phyloP scores from a whole-genome alignment of 2,797 vertebrate species.

The Luscinia megarhynchos region DNA sequence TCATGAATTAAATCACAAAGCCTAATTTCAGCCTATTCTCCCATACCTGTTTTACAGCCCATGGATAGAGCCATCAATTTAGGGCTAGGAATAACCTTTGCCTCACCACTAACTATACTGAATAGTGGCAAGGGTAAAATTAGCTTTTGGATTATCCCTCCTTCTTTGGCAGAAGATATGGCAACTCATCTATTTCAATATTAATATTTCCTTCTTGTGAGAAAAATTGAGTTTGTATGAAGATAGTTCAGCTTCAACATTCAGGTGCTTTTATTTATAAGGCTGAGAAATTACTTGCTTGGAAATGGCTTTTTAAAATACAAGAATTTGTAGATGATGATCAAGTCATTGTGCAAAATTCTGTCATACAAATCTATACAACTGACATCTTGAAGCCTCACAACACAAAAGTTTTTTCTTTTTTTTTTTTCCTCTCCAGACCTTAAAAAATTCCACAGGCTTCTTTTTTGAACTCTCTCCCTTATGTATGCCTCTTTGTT shows the following conservation, averaged over 20 bases:
- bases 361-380: neutral
- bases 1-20: neutral
- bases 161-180: neutral
- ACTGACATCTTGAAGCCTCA: neutral
- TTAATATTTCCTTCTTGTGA: neutral
- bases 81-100: neutral
- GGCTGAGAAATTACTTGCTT: neutral
- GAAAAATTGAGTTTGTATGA: neutral
- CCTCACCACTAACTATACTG: neutral
- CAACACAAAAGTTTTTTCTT: neutral
- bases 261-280: neutral
- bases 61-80: neutral
- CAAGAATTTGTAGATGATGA: neutral
- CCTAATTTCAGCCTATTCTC: neutral
- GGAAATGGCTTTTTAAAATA: neutral
- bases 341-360: neutral
- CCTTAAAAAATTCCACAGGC: neutral
- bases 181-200: neutral
- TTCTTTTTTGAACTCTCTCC: neutral
- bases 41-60: neutral
- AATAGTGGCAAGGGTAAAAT: neutral
- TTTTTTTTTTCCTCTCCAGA: neutral
- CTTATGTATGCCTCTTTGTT: neutral
- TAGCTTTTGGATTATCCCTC: neutral
- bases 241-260: neutral